Evolutionary conservation across 2,888 invertebrate species (phyloP).

Genomic region (Troilus luridus): DNA sequence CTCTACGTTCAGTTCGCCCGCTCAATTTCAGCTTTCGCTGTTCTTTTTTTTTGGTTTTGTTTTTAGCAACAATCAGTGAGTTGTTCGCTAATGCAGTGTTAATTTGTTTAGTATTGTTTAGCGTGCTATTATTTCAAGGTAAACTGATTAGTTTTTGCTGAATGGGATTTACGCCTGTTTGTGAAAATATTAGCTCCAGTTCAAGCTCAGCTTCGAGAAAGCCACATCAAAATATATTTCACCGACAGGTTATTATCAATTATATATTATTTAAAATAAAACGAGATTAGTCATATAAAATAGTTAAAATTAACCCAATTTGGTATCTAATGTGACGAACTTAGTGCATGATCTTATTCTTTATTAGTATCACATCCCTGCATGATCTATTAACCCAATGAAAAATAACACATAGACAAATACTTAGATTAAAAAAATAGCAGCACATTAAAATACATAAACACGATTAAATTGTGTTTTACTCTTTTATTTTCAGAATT

Average conservation of each 20-base stretch:
- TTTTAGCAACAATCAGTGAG: background rate
- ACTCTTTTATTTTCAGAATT: background rate
- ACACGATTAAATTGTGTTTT: no score
- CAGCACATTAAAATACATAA: no score
- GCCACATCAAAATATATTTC: background rate
- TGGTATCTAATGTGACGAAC: background rate
- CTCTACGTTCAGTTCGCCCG: background rate
- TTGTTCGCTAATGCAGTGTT: slow-evolving; percentile 26
- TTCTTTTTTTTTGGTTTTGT: background rate
- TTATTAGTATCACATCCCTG: background rate
- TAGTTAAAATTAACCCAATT: no score
- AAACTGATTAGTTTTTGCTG: background rate
- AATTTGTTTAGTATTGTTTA: background rate
- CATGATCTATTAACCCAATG: background rate
- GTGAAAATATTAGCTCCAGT: slow-evolving; percentile 13
- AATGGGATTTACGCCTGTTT: background rate
- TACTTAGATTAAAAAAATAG: background rate
- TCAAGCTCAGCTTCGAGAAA: background rate
- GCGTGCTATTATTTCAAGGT: background rate
- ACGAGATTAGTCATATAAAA: no score
- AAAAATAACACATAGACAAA: background rate
- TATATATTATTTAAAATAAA: background rate
- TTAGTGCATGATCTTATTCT: background rate
- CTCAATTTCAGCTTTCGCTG: background rate
- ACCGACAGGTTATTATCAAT: background rate